These are phyloP conservation scores for Upupa epops DNA, from an alignment of 2,113 vertebrate species.

Conservation along the genomic window DNA sequence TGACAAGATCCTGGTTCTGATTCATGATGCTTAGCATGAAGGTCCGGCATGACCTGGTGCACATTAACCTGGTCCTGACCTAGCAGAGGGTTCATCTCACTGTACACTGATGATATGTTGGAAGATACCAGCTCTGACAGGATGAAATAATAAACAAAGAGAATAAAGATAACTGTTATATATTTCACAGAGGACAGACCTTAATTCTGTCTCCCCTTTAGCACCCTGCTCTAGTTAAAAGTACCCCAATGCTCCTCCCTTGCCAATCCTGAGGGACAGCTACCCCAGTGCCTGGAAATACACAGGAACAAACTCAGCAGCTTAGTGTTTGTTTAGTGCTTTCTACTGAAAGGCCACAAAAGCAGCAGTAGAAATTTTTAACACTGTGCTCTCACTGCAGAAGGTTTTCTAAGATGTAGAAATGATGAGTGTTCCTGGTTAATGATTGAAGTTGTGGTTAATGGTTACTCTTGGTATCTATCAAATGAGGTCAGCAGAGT, in stretches of 20 bases:
- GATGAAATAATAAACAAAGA: background rate
- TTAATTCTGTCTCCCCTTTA: background rate
- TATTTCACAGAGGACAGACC: background rate
- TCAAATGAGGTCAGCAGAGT: conserved; percentile 16
- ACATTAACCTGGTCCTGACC: background rate
- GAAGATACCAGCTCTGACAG: background rate
- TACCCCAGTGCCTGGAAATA: background rate
- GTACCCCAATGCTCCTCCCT: background rate
- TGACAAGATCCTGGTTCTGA: background rate
- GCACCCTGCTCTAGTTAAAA: background rate
- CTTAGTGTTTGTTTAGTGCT: background rate
- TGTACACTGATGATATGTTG: background rate
- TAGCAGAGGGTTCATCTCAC: background rate
- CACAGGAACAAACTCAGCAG: background rate
- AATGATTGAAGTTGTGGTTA: conserved; percentile 62
- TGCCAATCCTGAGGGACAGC: background rate
- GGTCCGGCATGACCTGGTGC: background rate
- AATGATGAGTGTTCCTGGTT: conserved; percentile 29
- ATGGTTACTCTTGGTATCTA: conserved; percentile 56
- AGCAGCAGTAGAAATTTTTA: conserved; percentile 45
- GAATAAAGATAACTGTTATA: background rate
- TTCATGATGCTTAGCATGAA: background rate
- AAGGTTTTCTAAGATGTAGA: conserved; percentile 2
- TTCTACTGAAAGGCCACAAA: background rate
- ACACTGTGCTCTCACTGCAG: conserved; percentile 41